These are phyloP conservation scores for Sprattus sprattus DNA, from an alignment of 2,113 vertebrate genomes.

Conservation along the genomic window DNA sequence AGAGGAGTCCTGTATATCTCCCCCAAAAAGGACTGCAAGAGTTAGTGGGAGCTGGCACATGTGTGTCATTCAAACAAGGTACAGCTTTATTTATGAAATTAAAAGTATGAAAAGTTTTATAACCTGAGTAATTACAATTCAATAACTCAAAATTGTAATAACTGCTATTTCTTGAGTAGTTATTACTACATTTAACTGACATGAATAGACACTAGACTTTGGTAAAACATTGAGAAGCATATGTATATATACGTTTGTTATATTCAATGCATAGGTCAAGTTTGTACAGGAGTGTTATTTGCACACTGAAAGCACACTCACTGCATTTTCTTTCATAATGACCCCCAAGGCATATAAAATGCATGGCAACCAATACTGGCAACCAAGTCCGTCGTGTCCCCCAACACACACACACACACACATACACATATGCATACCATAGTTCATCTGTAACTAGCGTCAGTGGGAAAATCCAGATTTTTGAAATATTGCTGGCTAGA, in stretches of 20 bases:
- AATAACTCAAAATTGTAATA: neutral
- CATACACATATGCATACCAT: slow-evolving; percentile 51
- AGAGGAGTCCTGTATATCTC: neutral
- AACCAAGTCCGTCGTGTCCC: slow-evolving; percentile 46
- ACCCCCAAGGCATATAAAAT: slow-evolving; percentile 50
- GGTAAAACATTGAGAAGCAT: neutral
- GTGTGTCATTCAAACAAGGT: neutral
- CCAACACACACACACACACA: slow-evolving; percentile 12
- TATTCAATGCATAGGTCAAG: slow-evolving; percentile 15
- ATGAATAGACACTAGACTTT: neutral
- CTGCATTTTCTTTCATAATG: slow-evolving; percentile 39
- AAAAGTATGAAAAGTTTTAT: too few species aligned
- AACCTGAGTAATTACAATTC: too few species aligned
- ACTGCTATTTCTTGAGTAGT: neutral
- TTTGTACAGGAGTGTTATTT: slow-evolving; percentile 44
- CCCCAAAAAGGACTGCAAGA: neutral
- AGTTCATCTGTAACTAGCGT: slow-evolving; percentile 64
- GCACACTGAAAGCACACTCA: slow-evolving; percentile 37
- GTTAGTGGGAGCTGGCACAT: neutral
- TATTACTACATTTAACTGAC: neutral
- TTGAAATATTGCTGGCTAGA: slow-evolving; percentile 73
- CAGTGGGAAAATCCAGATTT: slow-evolving; percentile 68
- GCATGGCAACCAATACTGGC: slow-evolving; percentile 49
- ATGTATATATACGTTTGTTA: neutral
- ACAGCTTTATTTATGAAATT: neutral